Conservation (phyloP, 2,888 invertebrate genomes). For the Cephus pygmeus region DNA sequence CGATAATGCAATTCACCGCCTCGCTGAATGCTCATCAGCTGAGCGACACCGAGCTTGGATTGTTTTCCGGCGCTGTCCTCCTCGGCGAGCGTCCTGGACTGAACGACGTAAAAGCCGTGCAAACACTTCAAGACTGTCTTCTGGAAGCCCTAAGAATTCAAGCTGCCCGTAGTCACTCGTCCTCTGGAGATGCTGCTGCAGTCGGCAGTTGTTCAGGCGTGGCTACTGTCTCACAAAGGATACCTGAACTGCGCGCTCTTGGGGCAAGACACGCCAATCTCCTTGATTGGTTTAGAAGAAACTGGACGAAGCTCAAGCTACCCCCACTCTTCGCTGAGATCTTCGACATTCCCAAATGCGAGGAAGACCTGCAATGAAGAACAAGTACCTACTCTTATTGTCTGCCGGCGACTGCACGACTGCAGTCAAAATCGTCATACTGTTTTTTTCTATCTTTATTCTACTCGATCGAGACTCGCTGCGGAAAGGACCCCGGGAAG, state of each 20-base stretch:
- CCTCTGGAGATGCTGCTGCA: constrained; percentile 47
- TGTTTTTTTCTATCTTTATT: constrained; percentile 13
- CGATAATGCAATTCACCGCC: constrained; percentile 85
- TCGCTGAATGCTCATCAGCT: constrained; percentile 80
- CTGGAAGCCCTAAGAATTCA: constrained; percentile 89
- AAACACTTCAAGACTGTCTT: constrained; percentile 83
- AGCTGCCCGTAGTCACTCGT: constrained; percentile 66
- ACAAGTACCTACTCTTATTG: constrained; percentile 25
- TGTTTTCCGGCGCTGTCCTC: constrained; percentile 88
- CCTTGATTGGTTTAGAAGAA: constrained; percentile 89
- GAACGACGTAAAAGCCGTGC: constrained; percentile 82
- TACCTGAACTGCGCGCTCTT: constrained; percentile 83
- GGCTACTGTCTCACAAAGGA: constrained; percentile 69
- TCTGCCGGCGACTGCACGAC: not conserved
- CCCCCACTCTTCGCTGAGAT: constrained; percentile 97
- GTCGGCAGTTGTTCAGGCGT: constrained; percentile 57
- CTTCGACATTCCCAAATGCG: constrained; percentile 93
- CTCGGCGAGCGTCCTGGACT: constrained; percentile 85
- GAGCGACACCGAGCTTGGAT: constrained; percentile 90
- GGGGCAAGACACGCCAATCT: constrained; percentile 86
- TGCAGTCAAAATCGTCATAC: not conserved
- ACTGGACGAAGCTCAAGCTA: constrained; percentile 86
- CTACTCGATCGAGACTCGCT: not conserved
- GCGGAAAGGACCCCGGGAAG: not conserved
- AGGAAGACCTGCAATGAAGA: constrained; percentile 72